Evolutionary conservation across 2,797 vertebrate genomes (phyloP).

Genomic region (Lophotriccus pileatus): DNA sequence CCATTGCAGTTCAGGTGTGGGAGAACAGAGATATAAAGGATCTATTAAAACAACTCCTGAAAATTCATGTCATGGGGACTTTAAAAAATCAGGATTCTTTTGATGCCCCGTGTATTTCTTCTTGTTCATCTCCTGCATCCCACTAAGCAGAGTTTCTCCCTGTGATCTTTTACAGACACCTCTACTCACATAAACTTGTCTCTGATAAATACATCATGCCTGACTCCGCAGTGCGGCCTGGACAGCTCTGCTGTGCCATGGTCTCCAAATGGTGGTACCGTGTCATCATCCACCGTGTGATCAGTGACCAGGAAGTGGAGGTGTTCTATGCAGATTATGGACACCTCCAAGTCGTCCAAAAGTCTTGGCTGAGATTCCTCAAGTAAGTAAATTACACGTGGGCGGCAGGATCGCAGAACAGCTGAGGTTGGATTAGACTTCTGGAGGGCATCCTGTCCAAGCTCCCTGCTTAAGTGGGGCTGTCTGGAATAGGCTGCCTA

Average conservation of each 20-base stretch:
- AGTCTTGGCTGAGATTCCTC: conserved; percentile 85
- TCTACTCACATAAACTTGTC: conserved; percentile 84
- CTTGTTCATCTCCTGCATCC: background rate
- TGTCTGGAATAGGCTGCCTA: background rate
- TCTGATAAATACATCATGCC: conserved; percentile 84
- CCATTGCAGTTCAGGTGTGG: background rate
- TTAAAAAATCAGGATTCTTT: background rate
- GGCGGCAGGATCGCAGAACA: fast-evolving
- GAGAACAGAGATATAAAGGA: background rate
- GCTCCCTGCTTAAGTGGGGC: background rate
- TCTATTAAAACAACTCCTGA: background rate
- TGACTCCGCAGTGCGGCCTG: conserved; percentile 76
- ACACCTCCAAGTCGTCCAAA: conserved; percentile 75
- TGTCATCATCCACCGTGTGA: conserved; percentile 82
- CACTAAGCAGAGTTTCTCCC: background rate
- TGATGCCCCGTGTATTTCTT: background rate
- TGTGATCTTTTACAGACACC: conserved; percentile 75
- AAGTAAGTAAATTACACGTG: conserved; percentile 77
- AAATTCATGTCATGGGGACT: background rate
- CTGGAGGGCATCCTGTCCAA: background rate
- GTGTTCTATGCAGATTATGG: conserved; percentile 93
- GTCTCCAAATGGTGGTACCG: conserved; percentile 89
- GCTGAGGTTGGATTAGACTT: background rate
- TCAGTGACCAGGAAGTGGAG: conserved; percentile 79
- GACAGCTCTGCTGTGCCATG: conserved; percentile 87